Base-by-base conservation (phyloP, 2,888 invertebrate species). In the Ganaspis brasiliensis region DNA sequence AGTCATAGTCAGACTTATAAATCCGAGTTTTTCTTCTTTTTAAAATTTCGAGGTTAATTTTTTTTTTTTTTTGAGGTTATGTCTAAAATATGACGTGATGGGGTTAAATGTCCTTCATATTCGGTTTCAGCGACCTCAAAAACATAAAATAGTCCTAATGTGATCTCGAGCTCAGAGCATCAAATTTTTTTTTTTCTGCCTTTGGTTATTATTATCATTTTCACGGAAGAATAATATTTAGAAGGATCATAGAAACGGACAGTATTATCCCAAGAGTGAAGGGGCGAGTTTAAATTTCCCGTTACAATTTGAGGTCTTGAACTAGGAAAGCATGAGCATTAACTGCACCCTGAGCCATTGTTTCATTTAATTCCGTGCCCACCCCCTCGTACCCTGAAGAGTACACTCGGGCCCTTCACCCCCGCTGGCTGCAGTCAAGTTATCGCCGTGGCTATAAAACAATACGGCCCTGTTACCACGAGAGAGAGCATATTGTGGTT, bases 361-460 rank as follows among this genome's bases (percentile, higher is more conserved):
- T 89, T 87, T 82, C 86, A 80, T 89, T 89, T 85, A 85, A 86
- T 88, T 88, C 83, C 77, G 72, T 63, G 73, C 73, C 81, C 76
- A 77, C 85, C 82, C 75, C 77, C 75, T 63, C 76, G n/a, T n/a
- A n/a, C n/a, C n/a, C n/a, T n/a, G n/a, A 79, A 78, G 79, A 79
- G 79, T 76, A 72, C 82, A 72, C 73, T 72, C 77, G 82, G 80
- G 80, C 82, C 82, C 77, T 79, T 72, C 82, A 80, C n/a, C n/a
- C n/a, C n/a, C 84, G 79, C 73, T 82, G 74, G 75, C 74, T 72
- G 72, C 78, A 76, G 79, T 76, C 73, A 84, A 88, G 85, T 89
- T 87, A 87, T 88, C 88, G 87, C 81, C 77, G 37, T 79, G 84
- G 87, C 88, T 87, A 87, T 90, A 89, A 90, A 90, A 90, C 90